Percentiles rank a stretch among this genome's conserved stretches.
Conservation (phyloP, 1,140 invertebrate species). For the Ylistrum balloti region DNA sequence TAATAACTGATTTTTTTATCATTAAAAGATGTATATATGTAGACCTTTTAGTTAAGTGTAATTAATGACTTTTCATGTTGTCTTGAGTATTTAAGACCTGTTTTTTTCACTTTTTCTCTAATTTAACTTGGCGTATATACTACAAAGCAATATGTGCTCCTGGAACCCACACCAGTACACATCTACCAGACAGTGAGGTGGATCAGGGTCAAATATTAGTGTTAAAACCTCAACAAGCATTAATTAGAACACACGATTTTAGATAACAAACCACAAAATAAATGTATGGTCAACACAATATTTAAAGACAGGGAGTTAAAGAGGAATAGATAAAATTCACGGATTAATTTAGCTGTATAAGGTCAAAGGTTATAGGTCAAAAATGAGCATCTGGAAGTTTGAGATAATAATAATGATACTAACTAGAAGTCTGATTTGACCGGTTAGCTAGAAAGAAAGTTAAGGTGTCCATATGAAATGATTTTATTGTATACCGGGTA, state of each 20-base stretch:
- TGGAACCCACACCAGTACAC: not conserved
- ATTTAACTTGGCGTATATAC: not conserved
- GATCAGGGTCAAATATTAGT: not conserved
- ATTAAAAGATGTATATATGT: no score
- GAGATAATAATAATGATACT: not conserved
- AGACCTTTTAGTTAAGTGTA: no score
- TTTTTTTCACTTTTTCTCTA: no score
- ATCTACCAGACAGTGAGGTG: not conserved
- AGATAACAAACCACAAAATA: no score
- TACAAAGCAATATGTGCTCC: slow-evolving; percentile 6
- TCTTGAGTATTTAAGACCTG: no score
- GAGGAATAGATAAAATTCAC: not conserved
- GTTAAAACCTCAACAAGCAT: not conserved
- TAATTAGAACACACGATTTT: no score
- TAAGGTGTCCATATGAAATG: no score
- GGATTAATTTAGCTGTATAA: not conserved
- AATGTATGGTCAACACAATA: not conserved
- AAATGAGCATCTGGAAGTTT: not conserved
- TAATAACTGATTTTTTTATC: no score
- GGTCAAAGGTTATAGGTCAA: no score
- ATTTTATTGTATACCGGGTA: no score
- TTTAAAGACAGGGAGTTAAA: not conserved
- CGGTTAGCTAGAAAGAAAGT: not conserved
- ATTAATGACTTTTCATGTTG: no score
- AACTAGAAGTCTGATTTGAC: slow-evolving; percentile 23